Base-by-base conservation (phyloP, 2,888 invertebrate genomes). In the Agriopis marginaria region DNA sequence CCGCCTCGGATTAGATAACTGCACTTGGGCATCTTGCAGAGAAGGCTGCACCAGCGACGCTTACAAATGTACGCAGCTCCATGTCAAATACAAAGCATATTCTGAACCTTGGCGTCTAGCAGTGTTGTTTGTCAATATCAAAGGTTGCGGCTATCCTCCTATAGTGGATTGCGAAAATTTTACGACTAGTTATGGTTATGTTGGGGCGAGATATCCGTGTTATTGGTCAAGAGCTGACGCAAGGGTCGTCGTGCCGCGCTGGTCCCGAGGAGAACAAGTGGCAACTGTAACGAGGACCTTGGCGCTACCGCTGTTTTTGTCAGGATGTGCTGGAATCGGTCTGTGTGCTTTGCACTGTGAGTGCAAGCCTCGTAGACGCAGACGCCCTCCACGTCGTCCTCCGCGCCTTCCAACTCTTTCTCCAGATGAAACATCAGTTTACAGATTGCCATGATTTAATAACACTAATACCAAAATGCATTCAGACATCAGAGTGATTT, bases 311-410 rank as follows among this genome's bases (percentile, higher is more conserved):
- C 96, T 98, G 91, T 97, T 97, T 83, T 95, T 98, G 83, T 97
- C 98, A 65, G 95, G 97, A 77, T 97, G 97, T 81, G 97, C 98
- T 75, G 97, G 97, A 68, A 96, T 97, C 77, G 97, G 97, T 42
- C 95, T 98, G 70, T 98, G 98, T 90, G 96, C 97, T 70, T 96
- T 97, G 95, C 97, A 98, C 89, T 98, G 98, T 90, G 97, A 98
- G 90, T 98, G 97, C 90, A 95, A 96, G 77, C 90, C 97, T 91
- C 95, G 96, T 80, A 95, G 96, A 77, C 95, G 97, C 85, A 89
- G 96, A 84, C 92, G 96, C 89, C 92, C 96, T 86, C 93, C 96
- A 39, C 94, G 96, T 69, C 93, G 96, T 69, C 96, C 96, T 70
- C 96, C 96, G 49, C 95, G 96, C 71, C 70, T 93, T n/a, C 94